Conservation (phyloP, 1,140 invertebrate genomes). For the Drosophila auraria region DNA sequence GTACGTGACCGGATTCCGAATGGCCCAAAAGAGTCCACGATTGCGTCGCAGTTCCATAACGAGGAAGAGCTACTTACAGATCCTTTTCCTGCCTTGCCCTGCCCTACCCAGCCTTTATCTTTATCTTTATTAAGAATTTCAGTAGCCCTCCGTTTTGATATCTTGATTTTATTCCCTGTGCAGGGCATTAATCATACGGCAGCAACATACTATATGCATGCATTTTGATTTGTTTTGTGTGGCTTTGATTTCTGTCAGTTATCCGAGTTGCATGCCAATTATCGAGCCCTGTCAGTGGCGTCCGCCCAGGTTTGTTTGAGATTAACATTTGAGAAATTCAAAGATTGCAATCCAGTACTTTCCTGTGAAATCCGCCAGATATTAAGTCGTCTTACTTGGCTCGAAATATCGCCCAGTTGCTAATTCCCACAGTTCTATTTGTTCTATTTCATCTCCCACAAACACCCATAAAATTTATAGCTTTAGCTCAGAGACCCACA, state of each 20-base stretch:
- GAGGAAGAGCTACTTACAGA: slow-evolving; percentile 49
- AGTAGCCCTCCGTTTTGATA: slow-evolving; percentile 78
- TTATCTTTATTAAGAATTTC: slow-evolving; percentile 82
- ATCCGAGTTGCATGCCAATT: slow-evolving; percentile 78
- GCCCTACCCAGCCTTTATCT: slow-evolving; percentile 27
- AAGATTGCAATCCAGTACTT: slow-evolving; percentile 13
- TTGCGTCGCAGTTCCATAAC: slow-evolving; percentile 21
- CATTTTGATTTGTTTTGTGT: slow-evolving; percentile 79
- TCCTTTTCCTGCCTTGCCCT: slow-evolving; percentile 63
- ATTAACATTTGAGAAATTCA: slow-evolving; percentile 8
- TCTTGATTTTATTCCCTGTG: slow-evolving; percentile 77
- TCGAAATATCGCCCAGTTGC: not conserved
- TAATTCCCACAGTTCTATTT: slow-evolving; percentile 6
- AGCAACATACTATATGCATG: slow-evolving; percentile 53
- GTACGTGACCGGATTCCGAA: slow-evolving; percentile 69
- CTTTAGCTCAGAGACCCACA: not conserved
- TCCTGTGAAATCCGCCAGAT: slow-evolving; percentile 10
- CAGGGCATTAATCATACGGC: slow-evolving; percentile 71
- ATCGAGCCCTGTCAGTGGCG: slow-evolving; percentile 17
- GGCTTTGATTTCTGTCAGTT: slow-evolving; percentile 69
- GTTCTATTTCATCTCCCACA: slow-evolving; percentile 31
- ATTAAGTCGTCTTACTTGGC: slow-evolving; percentile 4
- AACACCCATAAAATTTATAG: slow-evolving; percentile 23
- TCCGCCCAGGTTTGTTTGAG: not conserved
- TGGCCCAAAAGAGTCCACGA: slow-evolving; percentile 37